Percentiles rank a stretch among this genome's conserved stretches.
These are phyloP conservation scores for Phylloscopus trochilus DNA, from an alignment of 2,113 vertebrate species.

Conservation along the genomic window DNA sequence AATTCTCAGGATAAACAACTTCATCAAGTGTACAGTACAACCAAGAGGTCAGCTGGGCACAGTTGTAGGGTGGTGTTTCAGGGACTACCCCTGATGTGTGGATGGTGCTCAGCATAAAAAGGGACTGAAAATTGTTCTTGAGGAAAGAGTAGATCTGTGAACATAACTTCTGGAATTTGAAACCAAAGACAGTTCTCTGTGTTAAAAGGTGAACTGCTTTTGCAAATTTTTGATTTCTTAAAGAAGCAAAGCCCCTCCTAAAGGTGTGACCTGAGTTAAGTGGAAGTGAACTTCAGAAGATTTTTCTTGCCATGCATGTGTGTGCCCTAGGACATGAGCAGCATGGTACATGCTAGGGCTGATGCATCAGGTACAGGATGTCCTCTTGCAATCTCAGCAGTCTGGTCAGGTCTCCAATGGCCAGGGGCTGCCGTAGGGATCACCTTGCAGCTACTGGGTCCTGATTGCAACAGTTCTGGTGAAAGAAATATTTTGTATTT, in stretches of 20 bases:
- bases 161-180: neutral
- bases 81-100: neutral
- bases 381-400: fast-evolving
- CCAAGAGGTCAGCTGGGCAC: neutral
- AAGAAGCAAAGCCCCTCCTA: neutral
- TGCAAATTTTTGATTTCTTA: neutral
- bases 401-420: neutral
- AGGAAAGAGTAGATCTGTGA: neutral
- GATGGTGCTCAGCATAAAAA: neutral
- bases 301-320: neutral
- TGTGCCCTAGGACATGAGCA: neutral
- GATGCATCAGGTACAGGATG: neutral
- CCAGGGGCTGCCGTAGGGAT: neutral
- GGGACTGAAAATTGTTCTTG: neutral
- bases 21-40: neutral
- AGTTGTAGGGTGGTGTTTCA: neutral
- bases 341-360: neutral
- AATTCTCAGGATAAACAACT: neutral
- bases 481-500: neutral
- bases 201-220: neutral
- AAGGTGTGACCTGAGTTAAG: neutral
- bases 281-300: neutral
- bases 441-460: neutral
- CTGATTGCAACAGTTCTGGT: neutral
- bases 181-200: neutral